Percentiles rank a stretch among this genome's conserved stretches.
These are phyloP conservation scores for Meiosimyza decipiens DNA, from an alignment of 2,888 invertebrate genomes.

Conservation along the genomic window DNA sequence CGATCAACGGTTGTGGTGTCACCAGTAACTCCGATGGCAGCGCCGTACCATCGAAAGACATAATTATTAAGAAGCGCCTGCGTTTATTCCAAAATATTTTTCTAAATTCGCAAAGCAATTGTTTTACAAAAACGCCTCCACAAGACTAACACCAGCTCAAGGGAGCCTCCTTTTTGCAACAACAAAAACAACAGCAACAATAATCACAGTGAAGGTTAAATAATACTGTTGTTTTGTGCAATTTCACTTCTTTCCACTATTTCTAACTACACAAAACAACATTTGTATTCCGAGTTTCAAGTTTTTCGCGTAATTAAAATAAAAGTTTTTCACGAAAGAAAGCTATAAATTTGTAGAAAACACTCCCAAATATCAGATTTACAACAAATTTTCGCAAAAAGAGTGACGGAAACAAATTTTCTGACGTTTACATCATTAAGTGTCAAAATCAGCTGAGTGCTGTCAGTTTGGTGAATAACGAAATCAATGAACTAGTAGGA, in stretches of 20 bases:
- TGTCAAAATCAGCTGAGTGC: slow-evolving; percentile 25
- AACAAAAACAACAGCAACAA: slow-evolving; percentile 19
- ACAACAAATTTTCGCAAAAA: slow-evolving; percentile 29
- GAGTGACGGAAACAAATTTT: slow-evolving; percentile 39
- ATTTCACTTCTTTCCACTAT: too few species aligned
- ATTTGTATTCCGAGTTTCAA: background rate
- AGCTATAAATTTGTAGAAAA: slow-evolving; percentile 13
- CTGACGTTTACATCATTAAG: slow-evolving; percentile 20
- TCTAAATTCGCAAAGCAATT: too few species aligned
- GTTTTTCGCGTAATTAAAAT: slow-evolving; percentile 27
- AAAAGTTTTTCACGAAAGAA: slow-evolving; percentile 18
- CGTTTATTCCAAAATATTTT: background rate
- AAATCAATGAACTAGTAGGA: background rate
- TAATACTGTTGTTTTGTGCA: too few species aligned
- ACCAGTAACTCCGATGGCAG: slow-evolving; percentile 87
- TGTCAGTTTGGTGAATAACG: background rate
- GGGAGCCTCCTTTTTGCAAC: slow-evolving; percentile 30
- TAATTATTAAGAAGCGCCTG: slow-evolving; percentile 46
- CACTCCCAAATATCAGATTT: slow-evolving; percentile 32
- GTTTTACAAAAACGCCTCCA: too few species aligned
- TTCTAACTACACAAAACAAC: too few species aligned
- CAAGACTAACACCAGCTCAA: slow-evolving; percentile 35
- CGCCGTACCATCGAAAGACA: slow-evolving; percentile 74
- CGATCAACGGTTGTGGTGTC: slow-evolving; percentile 87
- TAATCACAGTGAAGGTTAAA: slow-evolving; percentile 3